Evolutionary conservation across 2,888 invertebrate genomes (phyloP).

Genomic region (Nomada ferruginata): DNA sequence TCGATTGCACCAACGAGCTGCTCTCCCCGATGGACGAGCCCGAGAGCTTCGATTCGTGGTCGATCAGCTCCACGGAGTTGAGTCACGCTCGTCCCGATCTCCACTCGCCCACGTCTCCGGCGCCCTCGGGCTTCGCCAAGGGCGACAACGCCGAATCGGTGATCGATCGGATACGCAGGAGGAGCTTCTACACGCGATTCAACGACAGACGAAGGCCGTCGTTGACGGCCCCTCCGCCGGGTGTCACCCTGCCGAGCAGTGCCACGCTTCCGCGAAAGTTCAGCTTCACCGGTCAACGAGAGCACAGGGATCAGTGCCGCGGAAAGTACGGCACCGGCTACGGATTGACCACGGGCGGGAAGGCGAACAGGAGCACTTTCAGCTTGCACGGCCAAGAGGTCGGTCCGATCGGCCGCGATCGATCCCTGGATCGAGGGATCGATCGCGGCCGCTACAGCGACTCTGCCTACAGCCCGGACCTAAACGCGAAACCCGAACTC

Average conservation of each 20-base stretch:
- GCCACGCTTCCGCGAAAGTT: constrained; percentile 84
- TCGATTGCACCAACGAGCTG: constrained; percentile 43
- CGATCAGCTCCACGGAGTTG: constrained; percentile 86
- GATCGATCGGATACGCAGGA: constrained; percentile 93
- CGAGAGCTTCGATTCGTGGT: constrained; percentile 88
- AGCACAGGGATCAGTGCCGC: constrained; percentile 50
- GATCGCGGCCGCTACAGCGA: constrained; percentile 28
- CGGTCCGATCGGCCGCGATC: background rate
- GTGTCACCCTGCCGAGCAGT: constrained; percentile 68
- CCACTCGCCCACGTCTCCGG: constrained; percentile 74
- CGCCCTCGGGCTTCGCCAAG: constrained; percentile 72
- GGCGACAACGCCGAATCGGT: constrained; percentile 87
- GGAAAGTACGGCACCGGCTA: constrained; percentile 16
- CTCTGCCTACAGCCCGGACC: constrained; percentile 55
- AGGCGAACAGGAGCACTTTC: constrained; percentile 18
- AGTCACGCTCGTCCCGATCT: constrained; percentile 78
- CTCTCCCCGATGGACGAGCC: constrained; percentile 84
- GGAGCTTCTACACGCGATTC: constrained; percentile 95
- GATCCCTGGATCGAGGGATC: constrained; percentile 22
- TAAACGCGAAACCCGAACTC: constrained; percentile 73
- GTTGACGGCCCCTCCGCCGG: constrained; percentile 86
- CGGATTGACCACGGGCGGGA: background rate
- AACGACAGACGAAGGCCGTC: constrained; percentile 92
- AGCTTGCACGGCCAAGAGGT: constrained; percentile 26
- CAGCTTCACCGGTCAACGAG: constrained; percentile 77